A percentile compares a stretch with the other conserved stretches of the same genome.
Conservation (phyloP, 2,888 invertebrate genomes). For the Ommatoiulus sabulosus region DNA sequence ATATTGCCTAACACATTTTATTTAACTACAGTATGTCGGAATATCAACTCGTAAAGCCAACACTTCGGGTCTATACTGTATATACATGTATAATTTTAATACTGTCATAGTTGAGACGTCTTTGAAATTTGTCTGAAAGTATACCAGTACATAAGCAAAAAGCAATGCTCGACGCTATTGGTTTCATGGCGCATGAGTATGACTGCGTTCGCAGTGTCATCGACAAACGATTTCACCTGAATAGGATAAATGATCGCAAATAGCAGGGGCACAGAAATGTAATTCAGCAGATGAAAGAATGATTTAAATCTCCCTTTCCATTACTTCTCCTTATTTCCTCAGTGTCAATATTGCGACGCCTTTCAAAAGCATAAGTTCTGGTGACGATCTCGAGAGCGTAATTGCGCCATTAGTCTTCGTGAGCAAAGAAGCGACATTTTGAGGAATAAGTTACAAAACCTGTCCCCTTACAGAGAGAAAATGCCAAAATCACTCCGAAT, state of each 20-base stretch:
- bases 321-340: conserved; percentile 26
- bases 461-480: neutral
- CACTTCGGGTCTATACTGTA: too few relatives aligned
- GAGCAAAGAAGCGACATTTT: neutral
- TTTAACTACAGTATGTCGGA: too few relatives aligned
- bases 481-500: conserved; percentile 22
- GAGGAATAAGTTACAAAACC: neutral
- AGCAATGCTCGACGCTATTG: too few relatives aligned
- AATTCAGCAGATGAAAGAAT: conserved; percentile 24
- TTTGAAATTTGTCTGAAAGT: neutral
- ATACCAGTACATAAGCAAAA: neutral
- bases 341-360: conserved; percentile 35
- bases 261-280: conserved; percentile 14
- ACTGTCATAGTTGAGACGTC: neutral
- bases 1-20: too few relatives aligned
- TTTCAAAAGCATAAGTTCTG: conserved; percentile 36
- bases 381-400: conserved; percentile 33
- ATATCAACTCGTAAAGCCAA: too few relatives aligned
- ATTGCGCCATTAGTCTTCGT: conserved; percentile 31
- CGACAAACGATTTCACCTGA: conserved; percentile 29
- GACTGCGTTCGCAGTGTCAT: neutral
- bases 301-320: conserved; percentile 35
- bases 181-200: neutral
- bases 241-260: conserved; percentile 40
- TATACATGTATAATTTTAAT: too few relatives aligned